Base-by-base conservation (phyloP, 2,888 invertebrate species). In the Hololepta plana region DNA sequence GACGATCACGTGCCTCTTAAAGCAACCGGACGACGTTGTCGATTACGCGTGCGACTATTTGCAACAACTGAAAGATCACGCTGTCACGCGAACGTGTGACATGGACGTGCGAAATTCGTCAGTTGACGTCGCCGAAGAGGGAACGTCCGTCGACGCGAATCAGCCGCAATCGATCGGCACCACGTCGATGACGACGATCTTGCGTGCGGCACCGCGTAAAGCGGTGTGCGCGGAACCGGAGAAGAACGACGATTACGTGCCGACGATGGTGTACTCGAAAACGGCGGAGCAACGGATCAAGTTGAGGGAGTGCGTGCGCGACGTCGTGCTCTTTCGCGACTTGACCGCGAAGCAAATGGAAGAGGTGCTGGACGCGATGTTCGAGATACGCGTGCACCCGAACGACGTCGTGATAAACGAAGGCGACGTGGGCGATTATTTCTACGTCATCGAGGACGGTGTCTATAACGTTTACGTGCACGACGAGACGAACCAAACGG, bases 381-480 rank as follows among this genome's bases (percentile, higher is more conserved):
- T 88, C 57, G 88, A 90, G 57, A 79, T 77, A 52, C 72, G 69
- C 47, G 74, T 84, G 30, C 62, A 68, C 45, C 66, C 74, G 14
- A 73, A 72, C 38, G 88, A 88, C 49, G 74, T 69, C 53, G 76
- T 91, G 41, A 90, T 90, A 51, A 69, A 77, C 43, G 87, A 90
- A 57, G 87, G 77, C 29, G 88, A 87, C 52, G 90, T 88, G 54
- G 90, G 90, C 19, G 90, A 90, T 59, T 88, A 90, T 60, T 91
- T 91, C 60, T 90, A 90, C 61, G 85, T 91, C 45, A 88, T 91
- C 55, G 85, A 87, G 60, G 77, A 74, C 44, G 79, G 80, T 30
- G 59, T 61, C 37, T 81, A 69, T 53, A 69, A 76, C 44, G 77
- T 77, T 32, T 72, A 60, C 49, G 76, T 79, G 30, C 62, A 54